A percentile compares a stretch with the other conserved stretches of the same genome.
These are phyloP conservation scores for Limnephilus auricula DNA, from an alignment of 2,888 invertebrate species.

Conservation along the genomic window DNA sequence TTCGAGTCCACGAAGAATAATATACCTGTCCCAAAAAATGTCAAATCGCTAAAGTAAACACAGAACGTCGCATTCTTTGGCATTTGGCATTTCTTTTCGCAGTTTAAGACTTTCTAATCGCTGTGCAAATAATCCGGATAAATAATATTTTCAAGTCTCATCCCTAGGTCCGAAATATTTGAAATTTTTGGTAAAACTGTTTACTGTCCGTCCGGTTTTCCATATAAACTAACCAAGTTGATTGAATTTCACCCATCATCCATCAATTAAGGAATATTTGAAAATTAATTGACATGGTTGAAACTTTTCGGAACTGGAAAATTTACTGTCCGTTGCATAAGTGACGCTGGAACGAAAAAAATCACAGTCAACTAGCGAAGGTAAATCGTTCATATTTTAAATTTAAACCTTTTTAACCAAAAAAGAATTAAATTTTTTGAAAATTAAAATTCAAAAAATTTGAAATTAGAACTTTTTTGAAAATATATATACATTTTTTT, in stretches of 20 bases:
- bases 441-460: too few species aligned
- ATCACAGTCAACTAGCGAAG: neutral
- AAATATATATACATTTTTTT: too few species aligned
- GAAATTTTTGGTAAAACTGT: neutral
- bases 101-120: neutral
- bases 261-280: neutral
- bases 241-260: neutral
- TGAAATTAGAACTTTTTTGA: too few species aligned
- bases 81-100: neutral
- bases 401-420: too few species aligned
- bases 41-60: conserved; percentile 3
- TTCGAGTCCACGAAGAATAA: neutral
- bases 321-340: neutral
- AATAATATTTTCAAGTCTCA: neutral
- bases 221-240: neutral
- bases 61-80: neutral
- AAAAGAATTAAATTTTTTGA: too few species aligned
- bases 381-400: too few species aligned
- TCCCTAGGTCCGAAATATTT: neutral
- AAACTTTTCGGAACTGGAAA: neutral
- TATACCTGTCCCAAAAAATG: neutral
- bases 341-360: neutral
- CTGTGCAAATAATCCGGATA: neutral
- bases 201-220: neutral
- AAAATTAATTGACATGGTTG: neutral